Evolutionary conservation across 2,888 invertebrate genomes (phyloP).

Genomic region (Pollenia angustigena): DNA sequence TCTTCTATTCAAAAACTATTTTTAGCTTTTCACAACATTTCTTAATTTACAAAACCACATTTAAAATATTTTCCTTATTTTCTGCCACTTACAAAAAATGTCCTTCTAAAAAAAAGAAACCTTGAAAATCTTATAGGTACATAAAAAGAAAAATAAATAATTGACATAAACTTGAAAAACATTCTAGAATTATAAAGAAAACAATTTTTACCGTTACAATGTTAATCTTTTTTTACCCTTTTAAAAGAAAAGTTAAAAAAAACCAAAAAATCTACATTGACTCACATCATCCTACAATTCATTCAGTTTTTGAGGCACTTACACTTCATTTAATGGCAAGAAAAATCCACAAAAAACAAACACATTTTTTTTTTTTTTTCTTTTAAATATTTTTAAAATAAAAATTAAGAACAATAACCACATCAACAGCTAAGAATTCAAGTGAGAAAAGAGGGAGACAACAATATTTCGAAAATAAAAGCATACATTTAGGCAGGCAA

Average conservation of each 20-base stretch:
- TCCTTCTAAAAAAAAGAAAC: conserved; percentile 19
- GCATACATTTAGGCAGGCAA: neutral
- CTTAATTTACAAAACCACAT: neutral
- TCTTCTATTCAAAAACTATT: too few relatives aligned
- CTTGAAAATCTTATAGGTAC: conserved; percentile 28
- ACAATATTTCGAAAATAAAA: neutral
- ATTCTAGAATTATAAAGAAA: neutral
- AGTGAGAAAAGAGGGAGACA: neutral
- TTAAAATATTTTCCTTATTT: neutral
- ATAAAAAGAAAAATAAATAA: conserved; percentile 27
- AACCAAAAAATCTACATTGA: neutral
- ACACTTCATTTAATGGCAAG: conserved; percentile 45
- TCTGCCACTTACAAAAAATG: neutral
- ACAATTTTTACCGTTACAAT: neutral
- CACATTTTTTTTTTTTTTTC: neutral
- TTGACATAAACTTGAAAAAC: conserved; percentile 48
- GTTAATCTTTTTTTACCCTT: neutral
- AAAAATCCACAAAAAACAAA: neutral
- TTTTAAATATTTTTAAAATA: neutral
- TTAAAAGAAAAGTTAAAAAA: neutral
- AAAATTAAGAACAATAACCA: neutral
- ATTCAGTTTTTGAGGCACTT: neutral
- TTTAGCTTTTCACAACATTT: too few relatives aligned
- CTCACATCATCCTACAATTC: neutral
- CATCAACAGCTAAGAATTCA: too few relatives aligned